Conservation (phyloP, 2,797 vertebrate species). For the Novumbra hubbsi region DNA sequence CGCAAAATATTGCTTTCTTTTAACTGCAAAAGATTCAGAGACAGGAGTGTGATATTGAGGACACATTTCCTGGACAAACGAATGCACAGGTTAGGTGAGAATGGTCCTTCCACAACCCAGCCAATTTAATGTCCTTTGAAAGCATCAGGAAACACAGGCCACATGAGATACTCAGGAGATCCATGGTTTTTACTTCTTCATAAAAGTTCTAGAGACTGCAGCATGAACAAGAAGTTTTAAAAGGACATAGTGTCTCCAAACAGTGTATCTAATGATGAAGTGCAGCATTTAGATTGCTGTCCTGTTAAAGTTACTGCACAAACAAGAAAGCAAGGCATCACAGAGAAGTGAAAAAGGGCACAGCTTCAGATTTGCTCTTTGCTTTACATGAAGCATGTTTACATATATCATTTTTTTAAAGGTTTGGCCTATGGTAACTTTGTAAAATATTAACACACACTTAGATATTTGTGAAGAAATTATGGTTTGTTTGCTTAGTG, state of each 20-base stretch:
- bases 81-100: background rate
- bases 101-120: constrained; percentile 13
- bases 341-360: background rate
- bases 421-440: background rate
- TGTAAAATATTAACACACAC: background rate
- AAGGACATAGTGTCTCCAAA: background rate
- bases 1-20: constrained; percentile 29
- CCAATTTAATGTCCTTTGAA: constrained; percentile 43
- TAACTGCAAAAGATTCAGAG: constrained; percentile 12
- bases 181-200: constrained; percentile 35
- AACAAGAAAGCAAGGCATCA: background rate
- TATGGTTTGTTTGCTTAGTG: no score
- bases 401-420: background rate
- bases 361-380: background rate
- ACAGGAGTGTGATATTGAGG: constrained; percentile 48
- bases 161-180: constrained; percentile 10
- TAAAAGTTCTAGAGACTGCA: constrained; percentile 22
- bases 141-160: constrained; percentile 39
- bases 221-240: constrained; percentile 1
- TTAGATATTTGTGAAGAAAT: background rate
- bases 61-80: constrained; percentile 15
- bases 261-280: background rate
- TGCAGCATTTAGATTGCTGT: background rate
- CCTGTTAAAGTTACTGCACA: background rate
- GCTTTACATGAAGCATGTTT: background rate